Conservation (phyloP, 1,140 invertebrate species). For the Adoxophyes honmai region DNA sequence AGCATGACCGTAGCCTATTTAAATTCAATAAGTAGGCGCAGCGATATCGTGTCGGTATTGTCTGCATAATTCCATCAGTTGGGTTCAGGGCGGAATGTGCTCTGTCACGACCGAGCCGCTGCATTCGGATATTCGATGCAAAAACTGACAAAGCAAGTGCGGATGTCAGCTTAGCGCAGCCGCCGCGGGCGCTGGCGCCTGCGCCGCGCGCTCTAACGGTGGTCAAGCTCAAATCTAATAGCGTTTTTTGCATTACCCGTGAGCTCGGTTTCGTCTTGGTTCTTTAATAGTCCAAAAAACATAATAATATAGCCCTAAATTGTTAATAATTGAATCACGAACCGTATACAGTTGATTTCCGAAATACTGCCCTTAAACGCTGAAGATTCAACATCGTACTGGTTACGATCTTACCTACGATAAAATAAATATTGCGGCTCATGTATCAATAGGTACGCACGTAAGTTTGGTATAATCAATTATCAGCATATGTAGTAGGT, state of each 20-base stretch:
- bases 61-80: constrained; percentile 59
- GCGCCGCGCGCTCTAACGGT: constrained; percentile 68
- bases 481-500: no score
- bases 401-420: no score
- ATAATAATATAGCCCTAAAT: constrained; percentile 43
- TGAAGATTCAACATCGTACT: no score
- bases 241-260: constrained; percentile 52
- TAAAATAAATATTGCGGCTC: no score
- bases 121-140: constrained; percentile 51
- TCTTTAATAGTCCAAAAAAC: constrained; percentile 15
- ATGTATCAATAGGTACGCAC: no score
- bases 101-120: constrained; percentile 53
- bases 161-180: constrained; percentile 23
- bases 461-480: no score
- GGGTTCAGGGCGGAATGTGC: constrained; percentile 58
- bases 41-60: constrained; percentile 42
- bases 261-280: constrained; percentile 41
- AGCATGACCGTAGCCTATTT: constrained; percentile 17
- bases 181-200: constrained; percentile 32
- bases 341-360: constrained; percentile 19
- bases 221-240: constrained; percentile 63
- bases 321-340: constrained; percentile 57
- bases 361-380: no score
- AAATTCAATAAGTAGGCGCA: constrained; percentile 48
- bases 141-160: constrained; percentile 43